Percentiles rank a stretch among this genome's conserved stretches.
Evolutionary conservation across 2,888 invertebrate species (phyloP).

Genomic region (Lepidochrysops patricia): DNA sequence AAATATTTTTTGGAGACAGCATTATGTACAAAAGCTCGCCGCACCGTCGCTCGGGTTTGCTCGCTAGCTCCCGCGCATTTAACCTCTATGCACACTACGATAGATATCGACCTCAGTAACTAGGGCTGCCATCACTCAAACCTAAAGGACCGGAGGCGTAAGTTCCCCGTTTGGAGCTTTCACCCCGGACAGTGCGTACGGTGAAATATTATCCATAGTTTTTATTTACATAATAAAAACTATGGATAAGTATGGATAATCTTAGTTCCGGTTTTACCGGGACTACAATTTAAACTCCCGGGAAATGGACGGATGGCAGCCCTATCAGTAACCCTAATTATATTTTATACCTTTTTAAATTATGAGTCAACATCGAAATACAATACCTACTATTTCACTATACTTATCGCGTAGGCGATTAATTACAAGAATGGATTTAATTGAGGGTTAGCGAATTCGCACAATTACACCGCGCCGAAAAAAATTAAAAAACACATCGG

Average conservation of each 20-base stretch:
- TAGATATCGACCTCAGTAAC: slow-evolving; percentile 31
- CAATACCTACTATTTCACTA: background rate
- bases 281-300: no score
- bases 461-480: background rate
- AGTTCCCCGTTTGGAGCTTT: no score
- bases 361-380: slow-evolving; percentile 5
- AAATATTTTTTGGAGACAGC: slow-evolving; percentile 65
- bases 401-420: background rate
- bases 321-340: slow-evolving; percentile 39
- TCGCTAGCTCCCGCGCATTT: slow-evolving; percentile 32
- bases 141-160: no score
- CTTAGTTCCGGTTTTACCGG: no score
- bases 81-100: slow-evolving; percentile 19
- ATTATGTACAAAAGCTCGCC: slow-evolving; percentile 67
- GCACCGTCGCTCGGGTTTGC: slow-evolving; percentile 38
- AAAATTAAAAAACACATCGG: background rate
- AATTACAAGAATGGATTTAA: slow-evolving; percentile 8
- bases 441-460: background rate
- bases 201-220: no score
- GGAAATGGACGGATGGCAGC: no score
- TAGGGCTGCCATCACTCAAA: no score
- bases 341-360: slow-evolving; percentile 4
- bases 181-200: no score
- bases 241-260: no score
- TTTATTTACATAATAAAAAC: no score